These are phyloP conservation scores for Osmoderma eremita DNA, from an alignment of 2,888 invertebrate genomes.

Conservation along the genomic window DNA sequence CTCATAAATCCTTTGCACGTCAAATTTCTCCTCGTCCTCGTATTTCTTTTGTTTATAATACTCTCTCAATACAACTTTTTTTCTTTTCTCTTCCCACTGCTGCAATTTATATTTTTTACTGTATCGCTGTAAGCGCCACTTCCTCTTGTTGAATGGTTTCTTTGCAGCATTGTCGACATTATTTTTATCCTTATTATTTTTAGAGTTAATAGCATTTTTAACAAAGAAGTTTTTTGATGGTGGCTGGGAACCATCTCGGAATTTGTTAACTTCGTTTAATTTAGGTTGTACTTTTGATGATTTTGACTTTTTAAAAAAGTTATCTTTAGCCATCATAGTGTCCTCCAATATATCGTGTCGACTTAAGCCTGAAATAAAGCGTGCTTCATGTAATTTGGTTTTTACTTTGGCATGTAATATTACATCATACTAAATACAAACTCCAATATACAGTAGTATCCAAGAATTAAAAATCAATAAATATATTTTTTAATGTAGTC, in stretches of 20 bases:
- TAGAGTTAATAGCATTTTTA: conserved; percentile 1
- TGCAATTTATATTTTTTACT: conserved; percentile 76
- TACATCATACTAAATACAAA: too few relatives aligned
- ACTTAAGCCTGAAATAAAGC: conserved; percentile 53
- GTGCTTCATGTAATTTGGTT: conserved; percentile 45
- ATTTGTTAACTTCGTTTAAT: conserved; percentile 22
- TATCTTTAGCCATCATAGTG: conserved; percentile 33
- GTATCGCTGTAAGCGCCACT: conserved; percentile 74
- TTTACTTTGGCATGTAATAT: too few relatives aligned
- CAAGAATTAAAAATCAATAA: too few relatives aligned
- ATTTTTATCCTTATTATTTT: conserved; percentile 19
- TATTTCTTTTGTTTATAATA: conserved; percentile 69
- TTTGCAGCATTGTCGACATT: conserved; percentile 56
- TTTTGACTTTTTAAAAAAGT: conserved; percentile 42
- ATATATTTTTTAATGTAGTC: too few relatives aligned
- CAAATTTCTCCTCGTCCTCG: conserved; percentile 61
- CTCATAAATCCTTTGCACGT: conserved; percentile 67
- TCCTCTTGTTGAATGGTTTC: conserved; percentile 75
- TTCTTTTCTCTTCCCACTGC: conserved; percentile 74
- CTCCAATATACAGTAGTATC: too few relatives aligned
- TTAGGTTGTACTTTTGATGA: not conserved
- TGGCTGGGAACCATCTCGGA: conserved; percentile 9
- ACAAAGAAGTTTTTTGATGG: conserved; percentile 3
- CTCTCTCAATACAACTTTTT: conserved; percentile 67
- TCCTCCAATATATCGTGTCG: conserved; percentile 41